Evolutionary conservation across 1,140 invertebrate species (phyloP).

Genomic region (Drosophila pandora): DNA sequence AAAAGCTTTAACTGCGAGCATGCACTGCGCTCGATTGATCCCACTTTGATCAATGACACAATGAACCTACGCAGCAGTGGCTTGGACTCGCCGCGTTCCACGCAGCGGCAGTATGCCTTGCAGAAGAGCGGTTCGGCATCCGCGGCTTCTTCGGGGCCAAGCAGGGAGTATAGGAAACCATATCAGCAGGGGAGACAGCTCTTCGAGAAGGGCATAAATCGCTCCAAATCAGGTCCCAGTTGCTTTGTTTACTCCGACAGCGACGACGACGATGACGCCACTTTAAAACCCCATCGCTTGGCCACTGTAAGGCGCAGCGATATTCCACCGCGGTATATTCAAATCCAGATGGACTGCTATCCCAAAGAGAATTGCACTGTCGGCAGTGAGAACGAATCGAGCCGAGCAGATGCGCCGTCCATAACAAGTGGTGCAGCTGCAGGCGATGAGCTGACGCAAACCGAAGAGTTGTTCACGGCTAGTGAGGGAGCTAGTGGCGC

Average conservation of each 20-base stretch:
- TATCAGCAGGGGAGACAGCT: slow-evolving; percentile 68
- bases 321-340: slow-evolving; percentile 70
- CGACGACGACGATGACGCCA: slow-evolving; percentile 65
- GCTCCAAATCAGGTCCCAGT: slow-evolving; percentile 89
- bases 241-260: slow-evolving; percentile 85
- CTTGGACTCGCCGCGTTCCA: slow-evolving; percentile 56
- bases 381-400: slow-evolving; percentile 69
- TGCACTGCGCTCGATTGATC: slow-evolving; percentile 77
- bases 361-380: slow-evolving; percentile 58
- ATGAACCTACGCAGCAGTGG: slow-evolving; percentile 66
- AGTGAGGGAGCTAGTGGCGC: slow-evolving; percentile 42
- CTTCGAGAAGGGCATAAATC: slow-evolving; percentile 85
- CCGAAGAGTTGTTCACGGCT: slow-evolving; percentile 69
- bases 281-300: slow-evolving; percentile 54
- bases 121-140: slow-evolving; percentile 84
- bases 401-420: slow-evolving; percentile 69
- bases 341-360: slow-evolving; percentile 83
- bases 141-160: slow-evolving; percentile 43
- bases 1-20: slow-evolving; percentile 83
- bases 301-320: slow-evolving; percentile 76
- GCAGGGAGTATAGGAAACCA: slow-evolving; percentile 50
- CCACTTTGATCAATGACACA: slow-evolving; percentile 77
- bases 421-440: slow-evolving; percentile 75
- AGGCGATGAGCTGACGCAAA: slow-evolving; percentile 79
- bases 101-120: slow-evolving; percentile 74